A percentile compares a stretch with the other conserved stretches of the same genome.
phyloP scores from a whole-genome alignment of 2,888 invertebrate genomes.

The Rhorus exstirpatorius region DNA sequence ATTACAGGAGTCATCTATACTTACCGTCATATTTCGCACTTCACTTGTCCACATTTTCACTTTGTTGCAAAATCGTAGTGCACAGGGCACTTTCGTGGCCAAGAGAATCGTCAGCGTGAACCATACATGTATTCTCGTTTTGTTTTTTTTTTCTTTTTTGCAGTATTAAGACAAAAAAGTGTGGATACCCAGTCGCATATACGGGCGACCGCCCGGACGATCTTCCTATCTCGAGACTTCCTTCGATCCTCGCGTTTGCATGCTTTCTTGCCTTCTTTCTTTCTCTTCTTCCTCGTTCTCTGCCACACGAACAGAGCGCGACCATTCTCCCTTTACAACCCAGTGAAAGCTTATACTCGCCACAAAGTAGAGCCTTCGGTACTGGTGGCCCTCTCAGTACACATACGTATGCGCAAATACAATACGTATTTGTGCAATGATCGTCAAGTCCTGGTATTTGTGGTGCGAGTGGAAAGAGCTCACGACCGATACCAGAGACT shows the following conservation, averaged over 20 bases:
- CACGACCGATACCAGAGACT: conserved; percentile 64
- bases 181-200: neutral
- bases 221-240: conserved; percentile 57
- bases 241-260: conserved; percentile 55
- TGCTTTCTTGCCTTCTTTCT: conserved; percentile 39
- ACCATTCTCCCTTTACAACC: conserved; percentile 62
- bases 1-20: no score
- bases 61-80: neutral
- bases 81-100: neutral
- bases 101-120: neutral
- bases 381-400: conserved; percentile 32
- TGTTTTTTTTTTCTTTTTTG: neutral
- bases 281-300: conserved; percentile 11
- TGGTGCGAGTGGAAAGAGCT: conserved; percentile 63
- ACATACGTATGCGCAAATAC: conserved; percentile 10
- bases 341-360: conserved; percentile 69
- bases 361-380: conserved; percentile 67
- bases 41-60: neutral
- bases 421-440: conserved; percentile 37
- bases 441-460: conserved; percentile 54
- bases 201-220: conserved; percentile 37
- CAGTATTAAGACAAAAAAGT: neutral
- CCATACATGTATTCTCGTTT: neutral
- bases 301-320: conserved; percentile 32
- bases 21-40: no score